Evolutionary conservation across 2,113 vertebrate species (phyloP), one percentile per base, ranked within the genome.

Genomic region (Coptodon bakossiorum): DNA sequence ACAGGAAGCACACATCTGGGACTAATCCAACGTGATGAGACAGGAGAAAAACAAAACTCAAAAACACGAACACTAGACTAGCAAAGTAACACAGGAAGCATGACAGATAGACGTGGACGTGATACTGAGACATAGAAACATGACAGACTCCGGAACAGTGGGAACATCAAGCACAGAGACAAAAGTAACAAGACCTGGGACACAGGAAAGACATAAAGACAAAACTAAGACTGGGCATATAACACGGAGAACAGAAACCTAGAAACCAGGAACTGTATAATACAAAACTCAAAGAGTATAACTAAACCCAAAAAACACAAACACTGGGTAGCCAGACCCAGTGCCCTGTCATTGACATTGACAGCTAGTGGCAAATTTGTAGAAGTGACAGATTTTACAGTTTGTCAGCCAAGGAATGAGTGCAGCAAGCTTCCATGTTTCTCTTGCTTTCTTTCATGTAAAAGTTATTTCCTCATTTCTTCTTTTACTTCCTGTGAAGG

Each of bases 261-360:
- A 61, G 14, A 61, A 61, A 61, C 57, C 29, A 34, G 57, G 57
- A 61, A 61, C 29, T 61, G 57, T 61, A 61, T 61, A 61, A 34
- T 61, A 34, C 3, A 61, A 61, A 34, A 61, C 16, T 17, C 1
- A 61, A 17, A 61, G 17, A 61, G 1, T 61, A 31, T 31, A 59
- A 9, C 56, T 59, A 31, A 61, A 31, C 57, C 29, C 57, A 61
- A 61, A 61, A 61, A 31, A 31, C 2, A 31, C 27, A 61, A 61
- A 3, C 5, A 31, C 27, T 61, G 29, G 27, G 57, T 31, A 31
- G 29, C 3, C 8, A 61, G 1, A 61, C 57, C 57, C 14, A 61
- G 57, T 61, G 27, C 27, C 27, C 14, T 61, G 27, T 31, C 8
- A 61, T 10, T 61, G 59, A 19, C 31, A 63, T 36, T 36, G 31